Conservation (phyloP, 2,797 vertebrate species). For the Sebastes hopkinsi region DNA sequence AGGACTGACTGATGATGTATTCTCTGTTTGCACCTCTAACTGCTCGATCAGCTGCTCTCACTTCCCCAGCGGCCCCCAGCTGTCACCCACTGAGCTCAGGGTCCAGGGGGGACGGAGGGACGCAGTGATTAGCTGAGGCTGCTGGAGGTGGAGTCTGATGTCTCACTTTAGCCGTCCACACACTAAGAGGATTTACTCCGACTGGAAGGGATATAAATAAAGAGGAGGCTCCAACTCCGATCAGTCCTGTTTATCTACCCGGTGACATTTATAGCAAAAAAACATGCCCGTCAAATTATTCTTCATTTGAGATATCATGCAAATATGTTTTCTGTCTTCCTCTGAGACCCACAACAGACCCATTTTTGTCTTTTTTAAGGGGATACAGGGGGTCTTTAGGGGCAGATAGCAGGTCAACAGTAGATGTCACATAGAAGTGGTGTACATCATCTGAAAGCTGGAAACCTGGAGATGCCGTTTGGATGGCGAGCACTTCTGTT, state of each 20-base stretch:
- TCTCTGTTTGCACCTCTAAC: not conserved
- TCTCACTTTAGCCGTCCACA: constrained; percentile 51
- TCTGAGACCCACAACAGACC: no score
- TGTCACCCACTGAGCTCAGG: not conserved
- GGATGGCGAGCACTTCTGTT: no score
- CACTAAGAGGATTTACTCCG: constrained; percentile 64
- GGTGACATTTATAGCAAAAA: not conserved
- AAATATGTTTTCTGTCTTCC: no score
- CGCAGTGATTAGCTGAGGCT: constrained; percentile 19
- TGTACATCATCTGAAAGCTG: no score
- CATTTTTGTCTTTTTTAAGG: accelerated
- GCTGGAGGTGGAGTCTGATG: constrained; percentile 42
- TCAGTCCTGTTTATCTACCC: not conserved
- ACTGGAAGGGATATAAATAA: constrained; percentile 56
- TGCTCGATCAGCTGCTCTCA: not conserved
- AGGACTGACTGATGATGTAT: not conserved
- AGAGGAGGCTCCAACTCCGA: not conserved
- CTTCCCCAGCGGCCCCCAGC: not conserved
- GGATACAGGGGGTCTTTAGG: no score
- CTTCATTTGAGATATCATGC: no score
- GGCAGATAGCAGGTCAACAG: no score
- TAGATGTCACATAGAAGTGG: no score
- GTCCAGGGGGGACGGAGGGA: not conserved
- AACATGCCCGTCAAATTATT: not conserved
- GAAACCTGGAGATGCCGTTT: no score